Evolutionary conservation across 2,888 invertebrate species (phyloP).

Genomic region (Thymelicus sylvestris): DNA sequence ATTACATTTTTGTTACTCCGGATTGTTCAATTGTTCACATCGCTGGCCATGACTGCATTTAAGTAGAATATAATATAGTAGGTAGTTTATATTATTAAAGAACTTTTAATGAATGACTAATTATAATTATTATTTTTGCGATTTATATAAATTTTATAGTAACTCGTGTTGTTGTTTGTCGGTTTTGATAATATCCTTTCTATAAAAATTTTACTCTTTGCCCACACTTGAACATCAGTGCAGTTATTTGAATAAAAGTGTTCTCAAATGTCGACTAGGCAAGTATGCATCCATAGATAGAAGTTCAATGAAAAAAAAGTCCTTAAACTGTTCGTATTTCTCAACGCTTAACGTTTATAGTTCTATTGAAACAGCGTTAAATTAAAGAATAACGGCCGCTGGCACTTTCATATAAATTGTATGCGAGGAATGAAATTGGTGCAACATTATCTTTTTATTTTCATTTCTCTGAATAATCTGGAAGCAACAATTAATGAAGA

Average conservation of each 20-base stretch:
- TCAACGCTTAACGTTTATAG: slow-evolving; percentile 19
- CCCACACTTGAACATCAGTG: slow-evolving; percentile 31
- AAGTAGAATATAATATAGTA: too few relatives aligned
- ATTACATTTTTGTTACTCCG: too few relatives aligned
- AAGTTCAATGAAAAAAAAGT: slow-evolving; percentile 31
- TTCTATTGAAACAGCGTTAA: background rate
- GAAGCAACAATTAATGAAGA: background rate
- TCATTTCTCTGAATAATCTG: slow-evolving; percentile 2
- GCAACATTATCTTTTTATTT: slow-evolving; percentile 20
- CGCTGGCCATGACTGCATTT: too few relatives aligned
- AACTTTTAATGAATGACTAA: too few relatives aligned
- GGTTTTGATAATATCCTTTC: background rate
- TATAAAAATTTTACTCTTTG: slow-evolving; percentile 30
- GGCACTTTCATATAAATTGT: slow-evolving; percentile 18
- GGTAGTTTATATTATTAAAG: too few relatives aligned
- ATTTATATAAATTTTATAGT: background rate
- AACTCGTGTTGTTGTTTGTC: background rate
- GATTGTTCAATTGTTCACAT: too few relatives aligned
- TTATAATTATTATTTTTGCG: too few relatives aligned
- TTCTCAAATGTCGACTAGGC: slow-evolving; percentile 33
- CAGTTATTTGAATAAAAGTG: slow-evolving; percentile 40
- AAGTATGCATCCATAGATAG: too few relatives aligned
- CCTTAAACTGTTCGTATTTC: slow-evolving; percentile 8
- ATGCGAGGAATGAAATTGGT: slow-evolving; percentile 25
- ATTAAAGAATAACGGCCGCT: background rate